Conservation (phyloP, 2,113 vertebrate genomes). For the Budorcas taxicolor region DNA sequence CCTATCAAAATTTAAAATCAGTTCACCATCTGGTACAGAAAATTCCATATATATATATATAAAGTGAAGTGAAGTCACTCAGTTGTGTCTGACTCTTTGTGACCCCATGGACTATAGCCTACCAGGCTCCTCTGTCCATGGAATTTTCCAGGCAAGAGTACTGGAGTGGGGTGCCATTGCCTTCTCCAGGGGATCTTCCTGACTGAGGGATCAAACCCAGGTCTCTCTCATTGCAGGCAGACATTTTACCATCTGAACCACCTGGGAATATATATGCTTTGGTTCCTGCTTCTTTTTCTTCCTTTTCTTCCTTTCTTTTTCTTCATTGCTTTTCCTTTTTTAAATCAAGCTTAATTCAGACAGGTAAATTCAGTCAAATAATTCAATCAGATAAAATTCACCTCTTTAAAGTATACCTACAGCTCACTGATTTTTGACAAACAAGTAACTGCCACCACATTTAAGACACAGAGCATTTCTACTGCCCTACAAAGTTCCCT, state of each 20-base stretch:
- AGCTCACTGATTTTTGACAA: neutral
- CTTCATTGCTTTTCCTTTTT: neutral
- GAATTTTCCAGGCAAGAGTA: neutral
- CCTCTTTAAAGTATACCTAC: neutral
- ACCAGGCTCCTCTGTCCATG: neutral
- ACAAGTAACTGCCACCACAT: neutral
- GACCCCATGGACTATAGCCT: neutral
- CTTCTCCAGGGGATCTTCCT: neutral
- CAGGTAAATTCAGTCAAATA: neutral
- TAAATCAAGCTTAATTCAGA: neutral
- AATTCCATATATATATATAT: neutral
- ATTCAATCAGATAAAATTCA: slow-evolving; percentile 12
- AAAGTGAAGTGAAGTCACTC: neutral
- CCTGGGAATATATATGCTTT: neutral
- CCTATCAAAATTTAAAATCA: slow-evolving; percentile 22
- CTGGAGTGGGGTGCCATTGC: neutral
- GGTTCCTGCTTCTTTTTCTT: no score
- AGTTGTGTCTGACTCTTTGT: neutral
- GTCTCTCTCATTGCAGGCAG: neutral
- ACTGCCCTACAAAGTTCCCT: neutral
- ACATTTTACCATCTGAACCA: neutral
- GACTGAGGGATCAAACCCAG: rapidly evolving
- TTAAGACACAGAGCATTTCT: neutral
- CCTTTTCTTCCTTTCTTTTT: neutral
- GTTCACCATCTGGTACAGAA: neutral